These are phyloP conservation scores for Ladona fulva DNA, from an alignment of 1,140 invertebrate genomes.

Conservation along the genomic window DNA sequence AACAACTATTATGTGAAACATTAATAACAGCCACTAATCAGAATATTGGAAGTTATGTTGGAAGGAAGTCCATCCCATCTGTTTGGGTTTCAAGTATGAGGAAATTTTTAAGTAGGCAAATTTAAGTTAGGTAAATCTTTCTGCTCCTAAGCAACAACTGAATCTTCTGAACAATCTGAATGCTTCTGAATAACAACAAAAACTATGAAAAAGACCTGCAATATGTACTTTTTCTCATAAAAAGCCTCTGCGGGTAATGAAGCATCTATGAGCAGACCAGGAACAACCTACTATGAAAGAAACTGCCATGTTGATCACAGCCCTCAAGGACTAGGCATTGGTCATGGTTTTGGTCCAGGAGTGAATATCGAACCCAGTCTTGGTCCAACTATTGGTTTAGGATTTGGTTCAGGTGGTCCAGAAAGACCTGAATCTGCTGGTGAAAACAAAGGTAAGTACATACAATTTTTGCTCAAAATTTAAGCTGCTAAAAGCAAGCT, in stretches of 20 bases:
- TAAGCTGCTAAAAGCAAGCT: background rate
- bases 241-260: slow-evolving; percentile 32
- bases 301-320: slow-evolving; percentile 28
- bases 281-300: slow-evolving; percentile 37
- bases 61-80: too few relatives aligned
- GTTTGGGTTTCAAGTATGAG: too few relatives aligned
- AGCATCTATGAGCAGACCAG: slow-evolving; percentile 33
- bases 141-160: too few relatives aligned
- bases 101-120: too few relatives aligned
- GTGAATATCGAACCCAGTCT: background rate
- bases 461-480: background rate
- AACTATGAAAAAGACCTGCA: too few relatives aligned
- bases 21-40: too few relatives aligned
- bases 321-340: background rate
- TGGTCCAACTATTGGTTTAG: background rate
- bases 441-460: background rate
- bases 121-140: too few relatives aligned
- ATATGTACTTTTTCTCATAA: slow-evolving; percentile 10
- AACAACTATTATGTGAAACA: too few relatives aligned
- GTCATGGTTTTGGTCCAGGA: slow-evolving; percentile 23
- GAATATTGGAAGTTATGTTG: too few relatives aligned
- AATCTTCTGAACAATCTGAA: too few relatives aligned
- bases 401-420: background rate
- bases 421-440: background rate
- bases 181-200: too few relatives aligned